These are phyloP conservation scores for Cephalopholis sonnerati DNA, from an alignment of 2,113 vertebrate genomes.

Conservation along the genomic window DNA sequence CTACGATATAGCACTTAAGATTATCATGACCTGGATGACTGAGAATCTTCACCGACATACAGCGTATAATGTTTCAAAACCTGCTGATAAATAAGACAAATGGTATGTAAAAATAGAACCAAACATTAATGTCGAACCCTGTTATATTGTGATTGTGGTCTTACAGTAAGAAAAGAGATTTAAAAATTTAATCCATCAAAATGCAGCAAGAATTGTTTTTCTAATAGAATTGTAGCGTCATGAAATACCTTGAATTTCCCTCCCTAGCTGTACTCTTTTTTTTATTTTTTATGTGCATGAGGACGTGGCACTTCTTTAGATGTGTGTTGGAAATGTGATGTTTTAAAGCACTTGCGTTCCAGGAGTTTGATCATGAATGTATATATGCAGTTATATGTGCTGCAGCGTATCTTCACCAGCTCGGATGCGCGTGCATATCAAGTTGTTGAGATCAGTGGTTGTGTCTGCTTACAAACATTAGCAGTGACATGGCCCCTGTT, in stretches of 20 bases:
- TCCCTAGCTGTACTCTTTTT: background rate
- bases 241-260: background rate
- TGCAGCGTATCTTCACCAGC: constrained; percentile 3
- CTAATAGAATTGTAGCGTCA: background rate
- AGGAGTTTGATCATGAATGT: constrained; percentile 43
- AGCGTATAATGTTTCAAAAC: no score
- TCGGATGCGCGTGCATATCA: constrained; percentile 30
- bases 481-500: constrained; percentile 2
- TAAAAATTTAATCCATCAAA: background rate
- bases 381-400: constrained; percentile 49
- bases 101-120: no score
- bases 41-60: no score
- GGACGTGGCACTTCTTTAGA: constrained; percentile 3
- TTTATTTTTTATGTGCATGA: background rate
- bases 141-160: no score
- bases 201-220: background rate
- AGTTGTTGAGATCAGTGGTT: constrained; percentile 9
- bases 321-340: constrained; percentile 9
- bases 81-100: no score
- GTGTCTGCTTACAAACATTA: constrained; percentile 25
- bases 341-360: constrained; percentile 23
- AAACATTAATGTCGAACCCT: no score
- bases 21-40: no score
- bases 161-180: background rate
- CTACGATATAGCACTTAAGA: no score